Evolutionary conservation across 2,888 invertebrate genomes (phyloP).

Genomic region (Leptodirus hochenwartii): DNA sequence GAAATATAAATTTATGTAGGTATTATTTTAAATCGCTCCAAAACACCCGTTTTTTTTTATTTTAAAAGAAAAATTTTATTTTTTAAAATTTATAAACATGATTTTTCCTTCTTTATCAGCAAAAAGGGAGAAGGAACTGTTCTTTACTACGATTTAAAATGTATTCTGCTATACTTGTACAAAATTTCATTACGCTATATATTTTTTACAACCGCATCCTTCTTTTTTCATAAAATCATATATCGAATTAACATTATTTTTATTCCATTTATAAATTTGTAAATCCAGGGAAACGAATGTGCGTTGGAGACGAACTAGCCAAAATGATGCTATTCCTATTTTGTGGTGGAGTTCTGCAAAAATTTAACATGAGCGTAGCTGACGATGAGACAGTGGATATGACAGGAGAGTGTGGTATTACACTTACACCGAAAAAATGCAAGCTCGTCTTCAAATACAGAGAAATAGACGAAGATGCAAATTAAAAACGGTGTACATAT

Average conservation of each 20-base stretch:
- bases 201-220: too few species aligned
- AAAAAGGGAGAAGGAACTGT: too few species aligned
- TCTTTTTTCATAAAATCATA: too few species aligned
- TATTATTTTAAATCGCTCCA: too few species aligned
- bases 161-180: too few species aligned
- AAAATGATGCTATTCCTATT: slow-evolving; percentile 49
- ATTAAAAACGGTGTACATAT: slow-evolving; percentile 2
- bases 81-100: too few species aligned
- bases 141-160: too few species aligned
- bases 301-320: slow-evolving; percentile 70
- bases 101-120: too few species aligned
- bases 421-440: slow-evolving; percentile 46
- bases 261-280: slow-evolving; percentile 6
- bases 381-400: slow-evolving; percentile 32
- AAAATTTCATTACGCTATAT: too few species aligned
- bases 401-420: slow-evolving; percentile 56
- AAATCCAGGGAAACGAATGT: slow-evolving; percentile 59
- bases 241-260: slow-evolving; percentile 1
- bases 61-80: too few species aligned
- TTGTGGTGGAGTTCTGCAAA: slow-evolving; percentile 40
- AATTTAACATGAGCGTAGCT: slow-evolving; percentile 30
- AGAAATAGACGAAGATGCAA: slow-evolving; percentile 4
- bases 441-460: slow-evolving; percentile 27
- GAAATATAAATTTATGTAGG: too few species aligned
- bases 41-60: too few species aligned